Evolutionary conservation across 2,113 vertebrate species (phyloP), one percentile per base, ranked within the genome.

Genomic region (Tachycineta bicolor): DNA sequence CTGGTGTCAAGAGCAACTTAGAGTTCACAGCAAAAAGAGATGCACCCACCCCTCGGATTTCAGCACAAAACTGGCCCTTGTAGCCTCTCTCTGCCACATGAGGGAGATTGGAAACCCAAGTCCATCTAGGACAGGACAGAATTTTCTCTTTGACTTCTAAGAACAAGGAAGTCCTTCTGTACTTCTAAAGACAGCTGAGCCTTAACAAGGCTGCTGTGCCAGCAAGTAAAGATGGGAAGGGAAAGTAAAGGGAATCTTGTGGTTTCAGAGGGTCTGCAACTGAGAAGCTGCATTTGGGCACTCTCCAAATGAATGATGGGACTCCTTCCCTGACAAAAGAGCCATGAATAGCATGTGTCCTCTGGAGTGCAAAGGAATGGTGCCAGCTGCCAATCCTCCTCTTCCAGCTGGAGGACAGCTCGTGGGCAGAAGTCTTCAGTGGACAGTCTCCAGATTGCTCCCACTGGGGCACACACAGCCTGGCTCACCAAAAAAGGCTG

Each of bases 341-440:
- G 86, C 79, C 31, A 12, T 2, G 63, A 77, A 46, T 41, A 73
- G 76, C 52, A 79, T 64, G 83, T 49, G 59, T 77, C 50, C 86
- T 84, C 82, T 69, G 28, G 47, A 2, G 5, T 21, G 73, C 55
- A 81, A 69, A 56, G 73, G 60, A 80, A 65, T 12, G 55, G n/a
- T 25, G 50, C 55, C 5, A n/a, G 24, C 60, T 25, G 46, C 60
- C 55, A 76, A 14, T 31, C 70, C 46, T 83, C 59, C 31, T 74
- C 84, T 62, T 89, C 77, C 81, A 95, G 81, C 87, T 70, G 69
- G 84, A 92, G 49, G 80, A 83, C 4, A 7, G 82, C 90, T 81
- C 3, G 0, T 11, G 60, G 74, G 73, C 55, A 74, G 58, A 22
- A 0, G 0, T 26, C 59, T 26, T 47, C 87, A 60, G 77, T n/a